Conservation (phyloP, 2,888 invertebrate genomes). For the Prenolepis imparis region DNA sequence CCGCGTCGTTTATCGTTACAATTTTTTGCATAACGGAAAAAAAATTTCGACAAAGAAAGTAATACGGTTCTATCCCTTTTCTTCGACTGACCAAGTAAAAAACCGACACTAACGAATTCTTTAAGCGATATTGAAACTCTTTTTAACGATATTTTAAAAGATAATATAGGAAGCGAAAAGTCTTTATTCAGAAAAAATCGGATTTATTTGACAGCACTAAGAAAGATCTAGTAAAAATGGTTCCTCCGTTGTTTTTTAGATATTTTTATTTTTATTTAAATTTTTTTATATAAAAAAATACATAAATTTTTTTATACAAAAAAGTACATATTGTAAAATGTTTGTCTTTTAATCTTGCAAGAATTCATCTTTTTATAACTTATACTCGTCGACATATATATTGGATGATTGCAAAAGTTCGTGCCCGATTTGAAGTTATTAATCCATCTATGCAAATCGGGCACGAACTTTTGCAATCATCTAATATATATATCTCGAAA, state of each 20-base stretch:
- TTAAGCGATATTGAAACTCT: constrained; percentile 24
- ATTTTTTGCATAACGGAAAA: constrained; percentile 62
- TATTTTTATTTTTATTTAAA: not conserved
- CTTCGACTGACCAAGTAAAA: constrained; percentile 49
- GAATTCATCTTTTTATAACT: not conserved
- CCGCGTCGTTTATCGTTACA: constrained; percentile 5
- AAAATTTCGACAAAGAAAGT: constrained; percentile 38
- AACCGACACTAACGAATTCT: constrained; percentile 55
- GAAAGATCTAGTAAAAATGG: not conserved
- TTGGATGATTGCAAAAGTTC: too few relatives aligned
- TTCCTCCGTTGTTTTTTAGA: not conserved
- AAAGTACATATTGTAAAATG: not conserved
- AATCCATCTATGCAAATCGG: too few relatives aligned
- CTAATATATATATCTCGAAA: too few relatives aligned
- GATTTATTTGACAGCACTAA: not conserved
- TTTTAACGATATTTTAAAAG: constrained; percentile 70
- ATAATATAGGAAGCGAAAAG: constrained; percentile 23
- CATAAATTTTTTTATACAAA: not conserved
- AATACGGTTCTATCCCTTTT: constrained; percentile 16
- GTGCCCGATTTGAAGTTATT: too few relatives aligned
- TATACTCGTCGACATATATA: not conserved
- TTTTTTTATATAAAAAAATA: not conserved
- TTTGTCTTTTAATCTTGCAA: not conserved
- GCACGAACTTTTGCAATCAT: too few relatives aligned
- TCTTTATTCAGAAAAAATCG: constrained; percentile 20